These are phyloP conservation scores for Lamellibrachia satsuma DNA, from an alignment of 2,888 invertebrate species.

Conservation along the genomic window DNA sequence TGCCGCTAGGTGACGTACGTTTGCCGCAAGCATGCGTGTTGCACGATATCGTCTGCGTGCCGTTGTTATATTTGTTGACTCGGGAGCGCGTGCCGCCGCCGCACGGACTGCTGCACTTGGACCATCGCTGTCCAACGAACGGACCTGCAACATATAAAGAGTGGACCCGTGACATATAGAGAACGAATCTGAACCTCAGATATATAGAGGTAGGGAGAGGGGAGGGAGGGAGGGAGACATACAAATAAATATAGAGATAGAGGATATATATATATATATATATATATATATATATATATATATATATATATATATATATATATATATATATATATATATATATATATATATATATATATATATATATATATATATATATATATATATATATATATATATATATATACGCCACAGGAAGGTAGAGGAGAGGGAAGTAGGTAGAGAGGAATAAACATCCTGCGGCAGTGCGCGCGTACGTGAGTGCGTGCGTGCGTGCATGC, in stretches of 20 bases:
- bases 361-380: neutral
- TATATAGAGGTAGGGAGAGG: neutral
- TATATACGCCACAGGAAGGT: neutral
- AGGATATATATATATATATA: too few species aligned
- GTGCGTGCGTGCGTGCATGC: too few species aligned
- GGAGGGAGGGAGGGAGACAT: neutral
- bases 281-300: constrained; percentile 9
- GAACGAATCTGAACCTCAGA: neutral
- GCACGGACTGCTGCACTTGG: neutral
- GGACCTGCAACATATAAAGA: neutral
- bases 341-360: constrained; percentile 7
- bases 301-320: too few species aligned
- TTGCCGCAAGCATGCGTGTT: neutral
- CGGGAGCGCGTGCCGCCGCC: neutral
- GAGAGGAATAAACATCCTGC: neutral
- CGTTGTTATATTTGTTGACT: neutral
- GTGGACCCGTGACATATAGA: neutral
- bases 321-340: neutral
- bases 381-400: too few species aligned
- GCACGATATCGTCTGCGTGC: neutral
- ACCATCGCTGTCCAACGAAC: neutral
- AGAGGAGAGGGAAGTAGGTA: neutral
- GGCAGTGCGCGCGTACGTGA: too few species aligned
- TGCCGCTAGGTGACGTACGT: neutral
- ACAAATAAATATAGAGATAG: too few species aligned